These are phyloP conservation scores for Porites lutea DNA, from an alignment of 64 coral and sea anemone genomes.

Conservation along the genomic window DNA sequence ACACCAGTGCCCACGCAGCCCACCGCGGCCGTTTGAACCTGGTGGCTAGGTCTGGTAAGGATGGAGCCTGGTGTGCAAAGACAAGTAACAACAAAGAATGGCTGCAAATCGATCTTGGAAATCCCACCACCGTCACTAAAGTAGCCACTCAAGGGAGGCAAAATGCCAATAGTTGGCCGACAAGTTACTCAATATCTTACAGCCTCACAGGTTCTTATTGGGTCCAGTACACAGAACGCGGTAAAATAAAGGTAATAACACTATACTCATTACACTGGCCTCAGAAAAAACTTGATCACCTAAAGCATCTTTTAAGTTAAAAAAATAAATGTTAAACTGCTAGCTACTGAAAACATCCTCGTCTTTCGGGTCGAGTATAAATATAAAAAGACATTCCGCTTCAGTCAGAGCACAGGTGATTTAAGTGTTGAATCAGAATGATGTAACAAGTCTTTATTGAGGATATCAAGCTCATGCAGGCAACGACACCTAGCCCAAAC, in stretches of 20 bases:
- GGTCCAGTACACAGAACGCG: conserved; percentile 21
- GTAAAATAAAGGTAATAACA: conserved; percentile 1
- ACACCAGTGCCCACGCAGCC: neutral
- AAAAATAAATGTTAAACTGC: too few relatives aligned
- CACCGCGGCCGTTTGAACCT: conserved; percentile 1
- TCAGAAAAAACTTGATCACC: neutral
- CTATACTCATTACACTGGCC: neutral
- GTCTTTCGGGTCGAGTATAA: too few relatives aligned
- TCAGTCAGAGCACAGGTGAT: too few relatives aligned
- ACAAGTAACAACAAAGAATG: conserved; percentile 25
- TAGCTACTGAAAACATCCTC: too few relatives aligned
- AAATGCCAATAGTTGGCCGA: neutral
- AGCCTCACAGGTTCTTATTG: conserved; percentile 19
- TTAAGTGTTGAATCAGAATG: too few relatives aligned
- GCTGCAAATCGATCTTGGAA: conserved; percentile 9
- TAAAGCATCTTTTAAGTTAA: too few relatives aligned
- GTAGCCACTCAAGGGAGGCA: conserved; percentile 43
- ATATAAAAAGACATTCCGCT: too few relatives aligned
- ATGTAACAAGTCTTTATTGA: too few relatives aligned
- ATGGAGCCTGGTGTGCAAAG: conserved; percentile 20
- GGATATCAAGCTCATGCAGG: too few relatives aligned
- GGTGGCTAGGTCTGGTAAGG: neutral
- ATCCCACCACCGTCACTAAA: conserved; percentile 3
- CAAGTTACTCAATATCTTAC: conserved; percentile 15
- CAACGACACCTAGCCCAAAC: too few relatives aligned